Conservation (phyloP, 2,113 vertebrate species). For the Pogonocichla stellata region DNA sequence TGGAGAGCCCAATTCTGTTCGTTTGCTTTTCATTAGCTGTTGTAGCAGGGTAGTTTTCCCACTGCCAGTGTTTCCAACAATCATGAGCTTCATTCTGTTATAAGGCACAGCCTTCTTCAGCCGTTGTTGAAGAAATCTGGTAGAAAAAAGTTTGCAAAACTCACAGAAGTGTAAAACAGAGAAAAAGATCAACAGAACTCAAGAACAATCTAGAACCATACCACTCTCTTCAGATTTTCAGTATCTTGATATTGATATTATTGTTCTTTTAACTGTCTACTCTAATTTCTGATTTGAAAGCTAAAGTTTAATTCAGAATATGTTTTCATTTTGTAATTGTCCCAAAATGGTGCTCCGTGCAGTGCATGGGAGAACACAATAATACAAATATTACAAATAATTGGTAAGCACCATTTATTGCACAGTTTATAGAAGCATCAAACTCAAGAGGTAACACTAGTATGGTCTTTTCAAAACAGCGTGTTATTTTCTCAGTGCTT, state of each 20-base stretch:
- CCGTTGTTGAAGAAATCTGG: conserved; percentile 95
- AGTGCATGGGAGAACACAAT: neutral
- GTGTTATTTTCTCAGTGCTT: neutral
- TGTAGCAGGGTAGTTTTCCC: conserved; percentile 91
- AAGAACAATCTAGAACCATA: neutral
- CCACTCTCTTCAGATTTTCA: neutral
- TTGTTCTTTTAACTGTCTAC: neutral
- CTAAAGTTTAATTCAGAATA: neutral
- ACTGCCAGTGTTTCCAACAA: conserved; percentile 89
- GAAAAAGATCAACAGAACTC: neutral
- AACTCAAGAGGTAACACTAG: neutral
- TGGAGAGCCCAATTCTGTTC: conserved; percentile 62
- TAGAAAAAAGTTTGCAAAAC: neutral
- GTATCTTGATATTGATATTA: neutral
- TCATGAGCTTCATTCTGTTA: conserved; percentile 92
- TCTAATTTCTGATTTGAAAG: neutral
- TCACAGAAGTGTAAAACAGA: neutral
- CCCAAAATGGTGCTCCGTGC: neutral
- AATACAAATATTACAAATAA: neutral
- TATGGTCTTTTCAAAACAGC: neutral
- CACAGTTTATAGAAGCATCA: neutral
- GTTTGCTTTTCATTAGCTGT: conserved; percentile 87
- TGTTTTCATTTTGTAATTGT: neutral
- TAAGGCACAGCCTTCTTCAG: conserved; percentile 96
- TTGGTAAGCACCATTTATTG: neutral